A percentile compares a stretch with the other conserved stretches of the same genome.
phyloP scores from a whole-genome alignment of 2,797 vertebrate species.

The Emydoidea blandingii region DNA sequence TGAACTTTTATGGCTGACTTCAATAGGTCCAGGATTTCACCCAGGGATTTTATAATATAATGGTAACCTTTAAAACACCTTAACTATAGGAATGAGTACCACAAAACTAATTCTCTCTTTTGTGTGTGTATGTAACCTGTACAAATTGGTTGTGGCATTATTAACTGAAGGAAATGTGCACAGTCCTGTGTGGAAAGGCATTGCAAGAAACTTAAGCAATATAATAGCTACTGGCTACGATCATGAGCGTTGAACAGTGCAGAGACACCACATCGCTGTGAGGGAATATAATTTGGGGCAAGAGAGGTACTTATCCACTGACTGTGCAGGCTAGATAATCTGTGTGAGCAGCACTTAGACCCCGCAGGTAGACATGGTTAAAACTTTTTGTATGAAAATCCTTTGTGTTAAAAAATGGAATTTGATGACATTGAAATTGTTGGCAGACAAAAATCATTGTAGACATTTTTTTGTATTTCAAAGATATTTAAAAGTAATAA shows the following conservation, averaged over 20 bases:
- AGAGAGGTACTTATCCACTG: not conserved
- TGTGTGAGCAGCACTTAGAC: too few species aligned
- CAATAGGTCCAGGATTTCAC: too few species aligned
- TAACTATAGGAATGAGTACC: not conserved
- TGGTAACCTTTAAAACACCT: not conserved
- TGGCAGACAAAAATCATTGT: too few species aligned
- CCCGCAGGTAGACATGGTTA: too few species aligned
- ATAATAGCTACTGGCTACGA: not conserved
- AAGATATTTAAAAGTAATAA: too few species aligned
- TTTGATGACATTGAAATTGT: too few species aligned
- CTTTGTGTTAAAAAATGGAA: too few species aligned
- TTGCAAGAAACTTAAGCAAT: not conserved
- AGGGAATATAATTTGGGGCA: not conserved
- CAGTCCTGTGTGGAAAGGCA: not conserved
- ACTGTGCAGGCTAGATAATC: not conserved
- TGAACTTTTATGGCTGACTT: too few species aligned
- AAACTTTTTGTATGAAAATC: too few species aligned
- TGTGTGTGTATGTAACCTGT: fast-evolving
- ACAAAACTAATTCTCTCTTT: not conserved
- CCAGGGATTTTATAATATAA: not conserved
- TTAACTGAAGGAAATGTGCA: not conserved
- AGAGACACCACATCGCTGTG: not conserved
- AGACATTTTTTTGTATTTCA: too few species aligned
- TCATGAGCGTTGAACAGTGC: not conserved
- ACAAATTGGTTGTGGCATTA: not conserved